Evolutionary conservation across 2,888 invertebrate species (phyloP).

Genomic region (Odontothrips loti): DNA sequence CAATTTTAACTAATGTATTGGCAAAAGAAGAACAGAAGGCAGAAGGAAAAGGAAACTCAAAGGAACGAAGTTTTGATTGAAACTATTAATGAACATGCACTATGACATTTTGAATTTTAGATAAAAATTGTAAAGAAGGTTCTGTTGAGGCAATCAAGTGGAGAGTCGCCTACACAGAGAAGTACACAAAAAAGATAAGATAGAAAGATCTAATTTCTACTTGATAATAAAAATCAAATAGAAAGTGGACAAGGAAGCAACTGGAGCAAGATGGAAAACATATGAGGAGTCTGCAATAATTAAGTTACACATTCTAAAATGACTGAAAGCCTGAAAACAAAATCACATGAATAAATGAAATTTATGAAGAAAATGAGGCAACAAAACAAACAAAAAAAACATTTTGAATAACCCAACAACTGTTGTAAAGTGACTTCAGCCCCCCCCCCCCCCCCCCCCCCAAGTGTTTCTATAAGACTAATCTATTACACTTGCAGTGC

Average conservation of each 20-base stretch:
- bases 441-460: no score
- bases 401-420: no score
- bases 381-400: no score
- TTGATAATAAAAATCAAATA: not conserved
- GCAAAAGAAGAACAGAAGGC: not conserved
- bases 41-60: conserved; percentile 20
- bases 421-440: no score
- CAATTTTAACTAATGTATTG: not conserved
- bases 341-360: no score
- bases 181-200: conserved; percentile 30
- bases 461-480: no score
- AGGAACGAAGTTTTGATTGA: not conserved
- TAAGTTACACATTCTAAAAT: no score
- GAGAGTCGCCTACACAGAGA: conserved; percentile 24
- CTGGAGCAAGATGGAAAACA: not conserved
- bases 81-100: conserved; percentile 20
- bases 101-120: not conserved
- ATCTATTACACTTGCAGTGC: not conserved
- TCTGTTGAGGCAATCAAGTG: conserved; percentile 4
- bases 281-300: not conserved
- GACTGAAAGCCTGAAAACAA: no score
- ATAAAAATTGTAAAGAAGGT: not conserved
- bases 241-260: not conserved
- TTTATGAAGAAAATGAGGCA: no score
- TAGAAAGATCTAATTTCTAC: not conserved